Conservation (phyloP, 2,113 vertebrate species). For the Calidris pugnax region DNA sequence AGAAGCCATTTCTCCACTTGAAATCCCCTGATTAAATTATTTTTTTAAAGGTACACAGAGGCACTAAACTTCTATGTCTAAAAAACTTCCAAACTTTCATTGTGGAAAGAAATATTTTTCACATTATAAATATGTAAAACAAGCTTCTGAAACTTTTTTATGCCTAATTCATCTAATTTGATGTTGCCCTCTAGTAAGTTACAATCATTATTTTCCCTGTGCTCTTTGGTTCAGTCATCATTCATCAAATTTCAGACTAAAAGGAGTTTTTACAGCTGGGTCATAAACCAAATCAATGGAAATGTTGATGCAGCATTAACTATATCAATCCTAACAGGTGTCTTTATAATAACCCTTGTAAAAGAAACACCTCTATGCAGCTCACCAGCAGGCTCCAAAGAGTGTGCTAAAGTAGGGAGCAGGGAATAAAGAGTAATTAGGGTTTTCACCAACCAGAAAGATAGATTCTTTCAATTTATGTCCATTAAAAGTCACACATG, state of each 20-base stretch:
- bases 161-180: slow-evolving; percentile 49
- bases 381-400: slow-evolving; percentile 43
- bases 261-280: slow-evolving; percentile 81
- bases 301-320: slow-evolving; percentile 77
- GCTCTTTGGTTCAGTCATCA: slow-evolving; percentile 64
- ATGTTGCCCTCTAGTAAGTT: slow-evolving; percentile 45
- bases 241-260: slow-evolving; percentile 70
- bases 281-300: slow-evolving; percentile 80
- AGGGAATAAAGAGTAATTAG: slow-evolving; percentile 56
- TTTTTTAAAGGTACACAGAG: not conserved
- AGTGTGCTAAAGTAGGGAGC: slow-evolving; percentile 33
- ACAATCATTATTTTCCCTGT: slow-evolving; percentile 44
- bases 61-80: not conserved
- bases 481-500: slow-evolving; percentile 23
- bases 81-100: slow-evolving; percentile 5
- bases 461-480: slow-evolving; percentile 39
- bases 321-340: slow-evolving; percentile 76
- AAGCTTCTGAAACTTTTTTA: slow-evolving; percentile 67
- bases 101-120: slow-evolving; percentile 30
- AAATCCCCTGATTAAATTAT: not conserved
- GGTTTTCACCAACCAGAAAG: slow-evolving; percentile 36
- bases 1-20: slow-evolving; percentile 13
- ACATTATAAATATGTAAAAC: slow-evolving; percentile 15
- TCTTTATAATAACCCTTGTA: slow-evolving; percentile 74
- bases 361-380: slow-evolving; percentile 73